Percentiles rank a stretch among this genome's conserved stretches.
Evolutionary conservation across 37 sponge, comb jelly and placozoan species (phyloP).

Genomic region (Haliclona indistincta): DNA sequence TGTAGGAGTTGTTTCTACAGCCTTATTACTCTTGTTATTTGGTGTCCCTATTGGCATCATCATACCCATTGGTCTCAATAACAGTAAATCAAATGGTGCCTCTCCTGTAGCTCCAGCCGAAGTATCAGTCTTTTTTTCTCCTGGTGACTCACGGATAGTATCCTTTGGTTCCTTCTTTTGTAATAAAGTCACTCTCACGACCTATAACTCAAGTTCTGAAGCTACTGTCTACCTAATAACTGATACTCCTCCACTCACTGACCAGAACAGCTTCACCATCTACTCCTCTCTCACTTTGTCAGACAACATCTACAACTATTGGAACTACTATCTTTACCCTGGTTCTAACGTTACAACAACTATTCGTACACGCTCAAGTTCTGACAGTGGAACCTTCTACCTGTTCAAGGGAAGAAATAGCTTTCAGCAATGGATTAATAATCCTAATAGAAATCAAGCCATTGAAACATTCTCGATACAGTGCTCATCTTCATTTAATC

Average conservation of each 20-base stretch:
- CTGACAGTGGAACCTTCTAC: not conserved
- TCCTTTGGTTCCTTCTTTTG: conserved; percentile 27
- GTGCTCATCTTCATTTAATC: too few relatives aligned
- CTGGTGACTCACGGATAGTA: conserved; percentile 28
- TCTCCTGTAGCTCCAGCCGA: too few relatives aligned
- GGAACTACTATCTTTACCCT: conserved; percentile 27
- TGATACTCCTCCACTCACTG: conserved; percentile 5
- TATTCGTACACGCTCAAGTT: not conserved
- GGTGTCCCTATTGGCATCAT: too few relatives aligned
- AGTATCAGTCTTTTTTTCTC: conserved; percentile 13
- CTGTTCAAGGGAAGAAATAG: conserved; percentile 36
- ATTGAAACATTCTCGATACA: too few relatives aligned
- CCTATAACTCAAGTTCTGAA: not conserved
- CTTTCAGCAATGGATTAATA: conserved; percentile 25
- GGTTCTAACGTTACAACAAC: conserved; percentile 8
- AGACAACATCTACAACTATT: conserved; percentile 1
- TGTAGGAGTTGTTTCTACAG: too few relatives aligned
- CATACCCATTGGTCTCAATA: too few relatives aligned
- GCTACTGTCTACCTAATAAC: conserved; percentile 24
- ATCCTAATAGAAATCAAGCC: too few relatives aligned
- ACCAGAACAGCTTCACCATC: conserved; percentile 1
- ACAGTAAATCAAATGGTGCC: too few relatives aligned
- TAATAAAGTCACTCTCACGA: not conserved
- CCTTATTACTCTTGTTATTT: too few relatives aligned
- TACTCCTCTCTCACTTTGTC: not conserved